These are phyloP conservation scores for Patella ulyssiponensis DNA, from an alignment of 2,888 invertebrate species.

Conservation along the genomic window DNA sequence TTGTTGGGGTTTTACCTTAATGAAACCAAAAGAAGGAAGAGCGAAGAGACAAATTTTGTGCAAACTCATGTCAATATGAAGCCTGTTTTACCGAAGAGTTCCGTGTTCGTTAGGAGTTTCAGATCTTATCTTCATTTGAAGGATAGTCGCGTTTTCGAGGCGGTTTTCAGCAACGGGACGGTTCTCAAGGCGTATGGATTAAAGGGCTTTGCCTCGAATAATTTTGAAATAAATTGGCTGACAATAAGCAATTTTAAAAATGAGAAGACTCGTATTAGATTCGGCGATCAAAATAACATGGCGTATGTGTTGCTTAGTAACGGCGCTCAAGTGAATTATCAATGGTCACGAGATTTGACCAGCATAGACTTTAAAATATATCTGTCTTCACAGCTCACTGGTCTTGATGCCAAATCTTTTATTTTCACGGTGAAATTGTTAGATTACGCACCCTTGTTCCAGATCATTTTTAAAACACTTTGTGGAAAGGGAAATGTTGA, in stretches of 20 bases:
- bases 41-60: neutral
- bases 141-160: neutral
- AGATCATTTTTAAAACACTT: neutral
- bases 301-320: neutral
- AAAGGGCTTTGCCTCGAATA: neutral
- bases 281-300: neutral
- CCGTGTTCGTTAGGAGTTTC: neutral
- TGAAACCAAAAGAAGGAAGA: neutral
- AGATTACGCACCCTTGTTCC: neutral
- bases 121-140: neutral
- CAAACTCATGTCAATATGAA: neutral
- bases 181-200: neutral
- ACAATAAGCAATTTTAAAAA: neutral
- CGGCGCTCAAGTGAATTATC: neutral
- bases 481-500: neutral
- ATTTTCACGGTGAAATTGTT: neutral
- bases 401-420: constrained; percentile 4
- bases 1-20: neutral
- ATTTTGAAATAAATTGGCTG: neutral
- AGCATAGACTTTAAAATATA: neutral
- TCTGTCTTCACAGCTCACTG: neutral
- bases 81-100: neutral
- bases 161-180: neutral
- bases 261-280: neutral
- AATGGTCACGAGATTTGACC: constrained; percentile 8